These are phyloP conservation scores for Pelochelys cantorii DNA, from an alignment of 2,797 vertebrate genomes.

Conservation along the genomic window DNA sequence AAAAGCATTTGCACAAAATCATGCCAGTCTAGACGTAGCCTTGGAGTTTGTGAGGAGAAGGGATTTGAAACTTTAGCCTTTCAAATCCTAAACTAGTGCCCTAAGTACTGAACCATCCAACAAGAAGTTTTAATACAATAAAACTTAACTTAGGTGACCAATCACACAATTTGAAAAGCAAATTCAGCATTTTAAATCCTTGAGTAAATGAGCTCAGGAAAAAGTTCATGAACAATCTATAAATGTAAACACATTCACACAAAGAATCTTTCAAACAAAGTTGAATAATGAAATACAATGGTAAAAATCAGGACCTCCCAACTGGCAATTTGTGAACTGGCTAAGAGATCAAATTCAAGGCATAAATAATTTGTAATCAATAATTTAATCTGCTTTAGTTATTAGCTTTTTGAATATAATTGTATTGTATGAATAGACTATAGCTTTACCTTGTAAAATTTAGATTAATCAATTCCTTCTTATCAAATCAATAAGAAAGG, in stretches of 20 bases:
- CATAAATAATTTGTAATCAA: conserved; percentile 30
- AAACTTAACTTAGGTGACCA: neutral
- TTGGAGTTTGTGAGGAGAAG: neutral
- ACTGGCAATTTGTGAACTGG: neutral
- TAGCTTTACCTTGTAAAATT: conserved; percentile 16
- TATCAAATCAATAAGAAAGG: conserved; percentile 8
- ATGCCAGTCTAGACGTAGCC: too few species aligned
- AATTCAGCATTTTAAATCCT: accelerated
- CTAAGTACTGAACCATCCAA: neutral
- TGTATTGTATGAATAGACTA: conserved; percentile 15
- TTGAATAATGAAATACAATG: conserved; percentile 3
- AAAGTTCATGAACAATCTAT: neutral
- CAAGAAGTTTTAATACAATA: neutral
- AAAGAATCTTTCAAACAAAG: conserved; percentile 1
- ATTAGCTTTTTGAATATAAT: conserved; percentile 8
- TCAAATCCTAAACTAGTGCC: neutral
- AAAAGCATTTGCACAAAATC: too few species aligned
- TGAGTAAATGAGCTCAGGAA: neutral
- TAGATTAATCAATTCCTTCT: conserved; percentile 30
- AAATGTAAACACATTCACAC: neutral
- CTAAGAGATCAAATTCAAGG: conserved; percentile 16
- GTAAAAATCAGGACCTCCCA: conserved; percentile 18
- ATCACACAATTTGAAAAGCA: neutral
- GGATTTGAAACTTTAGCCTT: neutral
- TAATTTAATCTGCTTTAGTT: conserved; percentile 33